Evolutionary conservation across 2,113 vertebrate genomes (phyloP).

Genomic region (Sylvia atricapilla): DNA sequence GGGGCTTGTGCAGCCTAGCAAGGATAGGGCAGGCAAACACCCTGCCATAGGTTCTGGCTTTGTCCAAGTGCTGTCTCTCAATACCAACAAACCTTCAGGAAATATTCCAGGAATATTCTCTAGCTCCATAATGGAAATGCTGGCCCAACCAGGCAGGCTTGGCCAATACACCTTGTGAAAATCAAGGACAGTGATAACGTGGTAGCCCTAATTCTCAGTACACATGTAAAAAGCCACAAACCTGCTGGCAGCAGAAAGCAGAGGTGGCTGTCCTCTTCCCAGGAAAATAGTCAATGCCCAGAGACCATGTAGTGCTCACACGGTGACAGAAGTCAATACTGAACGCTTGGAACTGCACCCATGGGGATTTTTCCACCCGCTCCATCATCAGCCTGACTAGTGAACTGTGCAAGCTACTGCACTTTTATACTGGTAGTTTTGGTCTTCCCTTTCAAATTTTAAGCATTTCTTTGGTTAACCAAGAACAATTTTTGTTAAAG

Average conservation of each 20-base stretch:
- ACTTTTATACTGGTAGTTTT: not conserved
- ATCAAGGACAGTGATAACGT: not conserved
- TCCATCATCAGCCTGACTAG: not conserved
- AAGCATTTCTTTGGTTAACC: not conserved
- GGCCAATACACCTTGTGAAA: not conserved
- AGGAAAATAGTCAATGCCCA: not conserved
- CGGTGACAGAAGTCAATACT: not conserved
- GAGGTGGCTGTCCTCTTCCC: not conserved
- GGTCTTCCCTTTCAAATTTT: not conserved
- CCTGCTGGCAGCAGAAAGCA: not conserved
- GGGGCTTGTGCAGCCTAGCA: not conserved
- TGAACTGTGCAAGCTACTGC: not conserved
- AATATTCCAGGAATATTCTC: not conserved
- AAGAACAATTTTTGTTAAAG: not conserved
- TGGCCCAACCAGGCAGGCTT: not conserved
- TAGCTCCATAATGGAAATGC: not conserved
- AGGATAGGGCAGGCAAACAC: not conserved
- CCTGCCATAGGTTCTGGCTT: not conserved
- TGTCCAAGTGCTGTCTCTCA: not conserved
- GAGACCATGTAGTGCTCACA: fast-evolving
- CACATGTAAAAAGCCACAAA: not conserved
- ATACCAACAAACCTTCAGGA: not conserved
- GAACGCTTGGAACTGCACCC: not conserved
- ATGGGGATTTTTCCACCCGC: fast-evolving
- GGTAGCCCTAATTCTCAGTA: not conserved